These are phyloP conservation scores for Sebastes oblongus DNA, from an alignment of 2,797 vertebrate genomes.

Conservation along the genomic window DNA sequence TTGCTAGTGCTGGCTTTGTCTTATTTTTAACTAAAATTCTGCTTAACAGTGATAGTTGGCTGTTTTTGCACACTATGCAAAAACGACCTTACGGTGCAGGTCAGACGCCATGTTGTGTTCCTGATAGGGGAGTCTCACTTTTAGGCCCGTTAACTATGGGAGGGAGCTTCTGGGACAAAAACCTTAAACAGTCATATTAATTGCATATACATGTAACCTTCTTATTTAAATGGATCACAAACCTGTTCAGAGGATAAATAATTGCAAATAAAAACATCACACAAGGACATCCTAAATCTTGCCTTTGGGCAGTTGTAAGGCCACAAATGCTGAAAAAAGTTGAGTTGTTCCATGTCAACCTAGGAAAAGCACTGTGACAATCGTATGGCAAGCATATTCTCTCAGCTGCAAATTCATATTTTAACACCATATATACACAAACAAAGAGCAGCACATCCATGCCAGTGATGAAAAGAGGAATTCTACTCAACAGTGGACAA, in stretches of 20 bases:
- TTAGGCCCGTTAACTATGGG: not conserved
- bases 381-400: constrained; percentile 29
- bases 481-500: constrained; percentile 42
- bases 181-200: constrained; percentile 63
- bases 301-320: constrained; percentile 69
- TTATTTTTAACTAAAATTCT: not conserved
- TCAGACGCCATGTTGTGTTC: constrained; percentile 31
- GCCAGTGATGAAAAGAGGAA: constrained; percentile 53
- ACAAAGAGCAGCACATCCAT: constrained; percentile 56
- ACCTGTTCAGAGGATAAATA: constrained; percentile 63
- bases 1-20: constrained; percentile 31
- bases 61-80: not conserved
- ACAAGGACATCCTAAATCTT: constrained; percentile 58
- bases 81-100: not conserved
- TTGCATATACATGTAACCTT: constrained; percentile 75
- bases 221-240: constrained; percentile 46
- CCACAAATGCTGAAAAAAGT: constrained; percentile 68
- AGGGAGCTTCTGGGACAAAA: constrained; percentile 14
- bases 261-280: constrained; percentile 71
- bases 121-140: constrained; percentile 16
- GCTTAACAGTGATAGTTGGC: not conserved
- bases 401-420: constrained; percentile 33
- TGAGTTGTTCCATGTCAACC: constrained; percentile 59
- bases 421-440: constrained; percentile 42
- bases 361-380: constrained; percentile 64